These are phyloP conservation scores for Harpalus rubripes DNA, from an alignment of 2,888 invertebrate genomes.

Conservation along the genomic window DNA sequence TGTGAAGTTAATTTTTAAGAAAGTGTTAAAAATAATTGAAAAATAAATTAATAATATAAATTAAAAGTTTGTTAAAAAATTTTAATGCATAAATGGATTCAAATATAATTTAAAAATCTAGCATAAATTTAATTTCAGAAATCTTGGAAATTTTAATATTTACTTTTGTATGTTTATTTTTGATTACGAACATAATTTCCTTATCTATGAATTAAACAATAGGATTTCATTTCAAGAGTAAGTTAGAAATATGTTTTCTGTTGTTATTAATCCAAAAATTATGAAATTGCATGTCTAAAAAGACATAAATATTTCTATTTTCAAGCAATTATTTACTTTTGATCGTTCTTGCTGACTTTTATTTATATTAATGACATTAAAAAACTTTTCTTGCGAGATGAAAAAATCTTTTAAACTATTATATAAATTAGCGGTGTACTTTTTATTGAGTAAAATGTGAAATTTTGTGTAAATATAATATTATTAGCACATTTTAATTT, in stretches of 20 bases:
- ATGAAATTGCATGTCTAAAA: no score
- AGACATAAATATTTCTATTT: no score
- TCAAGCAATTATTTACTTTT: no score
- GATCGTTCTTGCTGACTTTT: no score
- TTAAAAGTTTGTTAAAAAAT: no score
- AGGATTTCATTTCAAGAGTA: not conserved
- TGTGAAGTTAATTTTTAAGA: no score
- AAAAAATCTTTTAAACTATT: no score
- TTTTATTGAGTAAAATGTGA: not conserved
- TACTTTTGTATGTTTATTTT: not conserved
- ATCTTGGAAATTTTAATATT: slow-evolving; percentile 1
- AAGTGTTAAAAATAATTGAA: no score
- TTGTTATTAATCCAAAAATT: no score
- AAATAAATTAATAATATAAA: no score
- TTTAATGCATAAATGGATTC: not conserved
- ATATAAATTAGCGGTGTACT: not conserved
- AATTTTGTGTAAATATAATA: not conserved
- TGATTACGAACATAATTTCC: not conserved
- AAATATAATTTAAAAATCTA: not conserved
- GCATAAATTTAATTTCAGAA: not conserved
- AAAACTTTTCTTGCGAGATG: no score
- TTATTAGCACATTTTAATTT: not conserved
- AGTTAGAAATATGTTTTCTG: not conserved
- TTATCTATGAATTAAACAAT: not conserved
- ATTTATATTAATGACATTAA: no score